phyloP scores from a whole-genome alignment of 1,140 invertebrate genomes.

The Cydia pomonella region DNA sequence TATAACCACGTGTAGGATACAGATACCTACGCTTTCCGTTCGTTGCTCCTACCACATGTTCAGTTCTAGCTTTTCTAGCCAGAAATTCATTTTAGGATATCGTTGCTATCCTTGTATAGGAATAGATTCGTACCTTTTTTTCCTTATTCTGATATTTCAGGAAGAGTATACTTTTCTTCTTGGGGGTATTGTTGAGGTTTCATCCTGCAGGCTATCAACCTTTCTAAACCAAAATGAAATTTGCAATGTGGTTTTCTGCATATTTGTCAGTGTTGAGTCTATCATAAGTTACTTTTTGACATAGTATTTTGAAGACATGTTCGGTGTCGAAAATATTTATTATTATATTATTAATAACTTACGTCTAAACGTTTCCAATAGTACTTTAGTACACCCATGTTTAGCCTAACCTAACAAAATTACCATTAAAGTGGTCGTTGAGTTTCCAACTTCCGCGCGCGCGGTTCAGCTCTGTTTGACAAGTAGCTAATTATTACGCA shows the following conservation, averaged over 20 bases:
- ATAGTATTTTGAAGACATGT: no score
- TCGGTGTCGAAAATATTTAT: no score
- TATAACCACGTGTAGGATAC: not conserved
- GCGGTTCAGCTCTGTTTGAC: slow-evolving; percentile 56
- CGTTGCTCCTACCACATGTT: slow-evolving; percentile 7
- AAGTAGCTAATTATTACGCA: slow-evolving; percentile 43
- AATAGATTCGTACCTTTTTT: not conserved
- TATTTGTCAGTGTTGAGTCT: no score
- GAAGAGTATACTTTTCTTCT: no score
- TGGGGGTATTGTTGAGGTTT: no score
- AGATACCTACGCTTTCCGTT: slow-evolving; percentile 16
- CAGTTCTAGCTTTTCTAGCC: not conserved
- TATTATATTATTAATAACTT: no score
- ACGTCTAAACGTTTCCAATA: not conserved
- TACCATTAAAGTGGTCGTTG: slow-evolving; percentile 38
- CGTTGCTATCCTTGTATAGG: not conserved
- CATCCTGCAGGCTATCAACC: no score
- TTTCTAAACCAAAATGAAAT: no score
- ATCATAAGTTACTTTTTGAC: no score
- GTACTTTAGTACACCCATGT: not conserved
- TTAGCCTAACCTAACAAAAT: not conserved
- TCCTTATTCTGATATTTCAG: no score
- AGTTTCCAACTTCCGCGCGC: slow-evolving; percentile 45
- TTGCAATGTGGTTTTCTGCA: no score
- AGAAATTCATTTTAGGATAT: not conserved